Conservation (phyloP, 2,888 invertebrate genomes). For the Linyphia triangularis region DNA sequence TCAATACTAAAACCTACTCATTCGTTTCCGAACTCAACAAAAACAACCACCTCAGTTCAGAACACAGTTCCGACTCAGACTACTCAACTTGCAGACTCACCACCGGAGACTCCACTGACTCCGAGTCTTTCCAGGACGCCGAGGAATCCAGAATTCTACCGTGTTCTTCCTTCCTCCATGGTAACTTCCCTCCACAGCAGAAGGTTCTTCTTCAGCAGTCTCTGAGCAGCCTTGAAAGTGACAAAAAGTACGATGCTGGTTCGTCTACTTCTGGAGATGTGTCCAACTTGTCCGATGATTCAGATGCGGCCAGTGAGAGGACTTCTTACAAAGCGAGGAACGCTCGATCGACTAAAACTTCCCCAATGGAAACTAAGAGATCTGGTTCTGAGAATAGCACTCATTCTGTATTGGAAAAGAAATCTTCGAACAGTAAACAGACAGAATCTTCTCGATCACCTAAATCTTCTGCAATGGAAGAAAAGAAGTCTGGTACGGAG, state of each 20-base stretch:
- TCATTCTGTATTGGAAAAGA: not conserved
- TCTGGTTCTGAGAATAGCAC: not conserved
- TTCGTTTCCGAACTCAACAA: conserved; percentile 63
- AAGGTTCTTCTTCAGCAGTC: not conserved
- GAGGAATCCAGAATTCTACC: conserved; percentile 51
- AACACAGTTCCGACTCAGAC: conserved; percentile 71
- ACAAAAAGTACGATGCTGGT: conserved; percentile 59
- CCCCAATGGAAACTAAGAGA: not conserved
- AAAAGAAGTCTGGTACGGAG: no score
- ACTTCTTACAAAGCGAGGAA: conserved; percentile 21
- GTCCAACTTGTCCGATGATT: conserved; percentile 69
- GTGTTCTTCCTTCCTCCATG: conserved; percentile 62
- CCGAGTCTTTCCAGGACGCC: conserved; percentile 67
- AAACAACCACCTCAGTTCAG: not conserved
- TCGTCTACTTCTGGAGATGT: conserved; percentile 65
- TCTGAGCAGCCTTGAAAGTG: conserved; percentile 9
- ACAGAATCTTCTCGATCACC: not conserved
- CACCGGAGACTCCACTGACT: conserved; percentile 65
- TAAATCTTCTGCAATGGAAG: no score
- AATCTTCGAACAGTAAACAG: no score
- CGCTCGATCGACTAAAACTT: not conserved
- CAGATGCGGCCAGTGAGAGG: conserved; percentile 40
- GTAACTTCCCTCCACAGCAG: conserved; percentile 2
- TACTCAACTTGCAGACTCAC: conserved; percentile 66
- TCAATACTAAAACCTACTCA: conserved; percentile 59